Base-by-base conservation (phyloP, 2,888 invertebrate genomes). In the Parascotia fuliginaria region DNA sequence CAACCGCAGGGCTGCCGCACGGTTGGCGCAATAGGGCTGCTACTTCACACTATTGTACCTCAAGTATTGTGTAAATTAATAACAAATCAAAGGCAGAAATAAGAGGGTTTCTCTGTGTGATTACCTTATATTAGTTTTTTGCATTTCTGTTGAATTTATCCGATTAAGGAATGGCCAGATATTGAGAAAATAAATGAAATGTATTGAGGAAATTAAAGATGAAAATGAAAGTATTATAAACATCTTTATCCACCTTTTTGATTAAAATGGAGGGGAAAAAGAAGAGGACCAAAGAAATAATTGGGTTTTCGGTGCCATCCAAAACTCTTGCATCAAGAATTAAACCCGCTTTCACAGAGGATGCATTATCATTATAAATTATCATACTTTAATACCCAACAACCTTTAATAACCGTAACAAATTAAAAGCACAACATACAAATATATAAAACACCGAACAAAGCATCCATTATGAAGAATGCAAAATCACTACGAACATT, bases 401-500 rank as follows among this genome's bases (percentile, higher is more conserved):
- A 19, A 19, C 16, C 36, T 15, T 14, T 2, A 11, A 28, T 16
- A 14, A 36, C 36, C 36, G 5, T 36, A 19, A 36, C 16, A 12
- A 11, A 19, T 19, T 36, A 36, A 19, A 36, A 36, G 11, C 22
- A n/a, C 36, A 36, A 7, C 15, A 16, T 34, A 34, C 13, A 15
- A 15, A 33, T 15, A 11, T 19, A 11, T 19, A 49, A 42, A 39
- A 42, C 39, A 42, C 15, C 19, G 7, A 7, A 7, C 12, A 15
- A 37, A 29, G 5, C 9, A 27, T 43, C 31, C 44, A 44, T 45
- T 51, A 37, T 51, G 41, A 16, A 77, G 83, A 85, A 79, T 72
- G 85, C 88, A 83, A 72, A 79, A 82, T 88, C 87, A 88, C 80
- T 56, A 70, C 60, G 64, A 72, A 74, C 60, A 65, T 75, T 70